Evolutionary conservation across 23 tunicate genomes (phyloP), one percentile per base, ranked within the genome.

Genomic region (Halocynthia aurantium): DNA sequence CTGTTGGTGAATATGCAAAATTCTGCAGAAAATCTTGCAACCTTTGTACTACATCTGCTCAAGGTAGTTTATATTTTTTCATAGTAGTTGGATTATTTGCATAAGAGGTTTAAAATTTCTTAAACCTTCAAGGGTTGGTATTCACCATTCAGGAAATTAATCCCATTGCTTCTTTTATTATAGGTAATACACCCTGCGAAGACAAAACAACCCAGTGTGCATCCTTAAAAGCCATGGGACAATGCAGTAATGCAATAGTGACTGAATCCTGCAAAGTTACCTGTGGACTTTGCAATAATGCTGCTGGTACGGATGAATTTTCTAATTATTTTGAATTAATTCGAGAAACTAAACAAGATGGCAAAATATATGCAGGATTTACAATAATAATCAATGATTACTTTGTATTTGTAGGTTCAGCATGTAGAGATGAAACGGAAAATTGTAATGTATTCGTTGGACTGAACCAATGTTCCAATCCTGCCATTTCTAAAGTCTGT

Each of bases 391-490:
- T 69, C 70, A 77, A 77, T 77, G 81, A 61, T 69, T 55, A 15
- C n/a, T 72, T 7, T 62, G 72, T 62, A 61, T 73, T 20, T 19
- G 78, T 50, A 8, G 57, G 6, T 70, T 15, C 50, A 20, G 77
- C n/a, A 18, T 84, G 87, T 51, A 22, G 54, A 44, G 87, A 84
- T 52, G 54, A 55, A 22, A 61, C 72, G 8, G 55, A 70, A 6
- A 60, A 72, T 52, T 84, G 89, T 66, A 52, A 70, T 9, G 22
- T 22, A 18, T 62, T 84, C 50, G 83, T 83, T 7, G 77, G 22
- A 15, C 18, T 72, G 8, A 79, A 79, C 8, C 56, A 71, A 54
- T 77, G 83, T 71, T 78, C 21, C 51, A 49, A 22, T 79, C 75
- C 44, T 7, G 64, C 8, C 20, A 71, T 60, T 69, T 70, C 73